Evolutionary conservation across 2,888 invertebrate genomes (phyloP).

Genomic region (Diabrotica balteata): DNA sequence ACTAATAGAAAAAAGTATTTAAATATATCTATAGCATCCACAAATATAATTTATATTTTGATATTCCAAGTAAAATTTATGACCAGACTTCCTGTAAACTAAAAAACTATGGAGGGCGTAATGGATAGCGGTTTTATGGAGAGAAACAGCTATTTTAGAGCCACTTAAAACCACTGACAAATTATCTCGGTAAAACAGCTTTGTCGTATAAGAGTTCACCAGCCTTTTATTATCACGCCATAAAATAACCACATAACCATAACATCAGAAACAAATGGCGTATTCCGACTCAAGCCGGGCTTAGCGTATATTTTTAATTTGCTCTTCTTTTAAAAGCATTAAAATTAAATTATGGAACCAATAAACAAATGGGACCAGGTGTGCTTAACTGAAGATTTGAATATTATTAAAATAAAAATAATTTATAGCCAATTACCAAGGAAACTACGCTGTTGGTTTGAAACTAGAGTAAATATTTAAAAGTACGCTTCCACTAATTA

Average conservation of each 20-base stretch:
- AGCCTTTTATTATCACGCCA: constrained; percentile 18
- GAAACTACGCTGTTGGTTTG: too few species aligned
- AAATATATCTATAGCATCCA: too few species aligned
- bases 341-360: constrained; percentile 24
- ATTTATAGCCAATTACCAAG: constrained; percentile 7
- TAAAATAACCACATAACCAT: constrained; percentile 18
- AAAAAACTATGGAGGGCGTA: constrained; percentile 11
- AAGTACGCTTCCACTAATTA: too few species aligned
- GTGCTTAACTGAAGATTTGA: constrained; percentile 24
- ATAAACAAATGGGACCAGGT: constrained; percentile 31
- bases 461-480: too few species aligned
- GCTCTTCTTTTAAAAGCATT: constrained; percentile 18
- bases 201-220: constrained; percentile 16
- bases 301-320: constrained; percentile 15
- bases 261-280: constrained; percentile 4
- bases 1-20: too few species aligned
- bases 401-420: constrained; percentile 23
- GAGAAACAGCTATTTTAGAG: constrained; percentile 18
- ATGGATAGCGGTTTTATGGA: constrained; percentile 18
- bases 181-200: constrained; percentile 24
- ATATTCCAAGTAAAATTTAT: too few species aligned
- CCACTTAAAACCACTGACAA: constrained; percentile 21
- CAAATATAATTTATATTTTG: too few species aligned
- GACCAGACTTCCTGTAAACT: background rate
- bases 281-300: background rate